Evolutionary conservation across 2,113 vertebrate genomes (phyloP).

Genomic region (Oreochromis aureus): DNA sequence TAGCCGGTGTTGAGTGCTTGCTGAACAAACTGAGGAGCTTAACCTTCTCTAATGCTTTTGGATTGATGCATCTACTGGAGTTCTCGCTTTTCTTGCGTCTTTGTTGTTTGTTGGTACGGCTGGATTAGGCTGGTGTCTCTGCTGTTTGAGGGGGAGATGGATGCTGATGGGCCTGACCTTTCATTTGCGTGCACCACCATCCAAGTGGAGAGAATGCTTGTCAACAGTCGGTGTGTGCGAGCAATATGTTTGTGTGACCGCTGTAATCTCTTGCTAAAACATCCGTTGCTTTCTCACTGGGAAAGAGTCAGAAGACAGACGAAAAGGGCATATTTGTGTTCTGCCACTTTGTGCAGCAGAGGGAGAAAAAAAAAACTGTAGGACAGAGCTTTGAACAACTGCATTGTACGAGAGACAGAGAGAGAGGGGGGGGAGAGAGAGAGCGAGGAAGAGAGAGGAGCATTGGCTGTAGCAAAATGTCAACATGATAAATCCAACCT

Average conservation of each 20-base stretch:
- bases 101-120: conserved; percentile 41
- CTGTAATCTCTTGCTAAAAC: conserved; percentile 61
- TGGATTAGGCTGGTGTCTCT: conserved; percentile 40
- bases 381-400: conserved; percentile 52
- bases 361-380: conserved; percentile 10
- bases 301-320: conserved; percentile 52
- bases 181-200: conserved; percentile 59
- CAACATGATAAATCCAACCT: conserved; percentile 80
- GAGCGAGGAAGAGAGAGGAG: conserved; percentile 5
- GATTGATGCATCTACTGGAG: conserved; percentile 56
- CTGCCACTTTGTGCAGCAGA: conserved; percentile 36
- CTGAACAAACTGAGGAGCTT: conserved; percentile 43
- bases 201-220: conserved; percentile 37
- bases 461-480: conserved; percentile 68
- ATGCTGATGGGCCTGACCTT: conserved; percentile 73
- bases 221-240: conserved; percentile 41
- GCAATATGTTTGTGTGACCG: conserved; percentile 38
- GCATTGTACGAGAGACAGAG: neutral
- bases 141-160: conserved; percentile 52
- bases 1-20: neutral
- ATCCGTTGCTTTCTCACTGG: conserved; percentile 45
- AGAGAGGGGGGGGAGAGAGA: neutral
- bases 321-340: conserved; percentile 66
- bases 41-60: conserved; percentile 49
- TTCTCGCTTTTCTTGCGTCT: conserved; percentile 10